phyloP scores from a whole-genome alignment of 2,797 vertebrate species.

The Xenops minutus region DNA sequence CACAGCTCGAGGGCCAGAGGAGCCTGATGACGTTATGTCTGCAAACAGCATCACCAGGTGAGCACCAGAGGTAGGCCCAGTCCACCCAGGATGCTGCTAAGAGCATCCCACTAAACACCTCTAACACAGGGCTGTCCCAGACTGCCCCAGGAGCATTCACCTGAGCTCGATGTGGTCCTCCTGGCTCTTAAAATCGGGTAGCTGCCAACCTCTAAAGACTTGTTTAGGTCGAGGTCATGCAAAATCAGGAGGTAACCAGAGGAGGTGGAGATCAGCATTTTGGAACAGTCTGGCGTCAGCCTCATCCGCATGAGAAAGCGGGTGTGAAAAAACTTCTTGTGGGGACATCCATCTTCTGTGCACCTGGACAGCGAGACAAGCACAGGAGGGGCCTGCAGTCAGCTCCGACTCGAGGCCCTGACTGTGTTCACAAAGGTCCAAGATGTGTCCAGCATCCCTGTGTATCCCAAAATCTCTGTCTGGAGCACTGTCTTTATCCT shows the following conservation, averaged over 20 bases:
- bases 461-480: background rate
- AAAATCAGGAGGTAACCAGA: slow-evolving; percentile 97
- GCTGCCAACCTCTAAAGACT: slow-evolving; percentile 96
- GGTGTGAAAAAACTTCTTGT: slow-evolving; percentile 99
- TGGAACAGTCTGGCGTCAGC: slow-evolving; percentile 96
- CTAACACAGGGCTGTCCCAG: background rate
- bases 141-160: slow-evolving; percentile 62
- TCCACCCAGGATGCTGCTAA: background rate
- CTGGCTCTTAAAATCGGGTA: slow-evolving; percentile 93
- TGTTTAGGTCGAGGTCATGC: slow-evolving; percentile 96
- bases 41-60: background rate
- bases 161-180: slow-evolving; percentile 89
- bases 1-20: slow-evolving; percentile 81
- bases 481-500: rapidly evolving
- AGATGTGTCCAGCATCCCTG: background rate
- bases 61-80: background rate
- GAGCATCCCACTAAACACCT: background rate
- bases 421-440: background rate
- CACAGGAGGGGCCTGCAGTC: background rate
- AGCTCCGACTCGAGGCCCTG: background rate
- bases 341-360: slow-evolving; percentile 97
- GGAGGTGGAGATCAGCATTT: slow-evolving; percentile 98
- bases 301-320: slow-evolving; percentile 99
- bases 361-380: slow-evolving; percentile 78
- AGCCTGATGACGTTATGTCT: slow-evolving; percentile 83